These are phyloP conservation scores for Brachionus manjavacas DNA, from an alignment of 1,140 invertebrate genomes.

Conservation along the genomic window DNA sequence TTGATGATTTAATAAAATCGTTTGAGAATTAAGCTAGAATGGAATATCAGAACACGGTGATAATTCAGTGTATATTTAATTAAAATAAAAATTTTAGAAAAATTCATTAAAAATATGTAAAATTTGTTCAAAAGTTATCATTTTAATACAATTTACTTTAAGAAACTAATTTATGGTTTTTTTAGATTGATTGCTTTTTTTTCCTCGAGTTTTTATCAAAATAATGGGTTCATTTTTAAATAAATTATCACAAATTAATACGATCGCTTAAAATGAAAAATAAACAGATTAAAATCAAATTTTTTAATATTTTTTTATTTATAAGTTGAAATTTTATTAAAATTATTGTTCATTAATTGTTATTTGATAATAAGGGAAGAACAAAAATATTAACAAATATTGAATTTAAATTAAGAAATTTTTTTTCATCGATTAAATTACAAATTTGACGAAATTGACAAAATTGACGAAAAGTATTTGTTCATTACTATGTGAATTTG, in stretches of 20 bases:
- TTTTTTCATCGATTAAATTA: no score
- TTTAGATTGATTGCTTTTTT: neutral
- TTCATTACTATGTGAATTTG: no score
- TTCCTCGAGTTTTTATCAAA: neutral
- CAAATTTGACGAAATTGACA: no score
- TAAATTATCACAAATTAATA: neutral
- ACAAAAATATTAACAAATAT: no score
- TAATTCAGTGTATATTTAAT: neutral
- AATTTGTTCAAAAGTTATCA: neutral
- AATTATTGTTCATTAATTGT: no score
- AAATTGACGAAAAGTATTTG: no score
- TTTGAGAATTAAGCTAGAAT: neutral
- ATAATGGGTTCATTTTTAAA: neutral
- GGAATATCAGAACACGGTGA: neutral
- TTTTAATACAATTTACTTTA: neutral
- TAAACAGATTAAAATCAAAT: no score
- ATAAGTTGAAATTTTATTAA: no score
- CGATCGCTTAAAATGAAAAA: no score
- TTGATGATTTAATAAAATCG: constrained; percentile 62
- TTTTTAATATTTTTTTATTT: no score
- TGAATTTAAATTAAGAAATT: no score
- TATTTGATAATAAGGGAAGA: no score
- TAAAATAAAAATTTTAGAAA: neutral
- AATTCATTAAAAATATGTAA: neutral
- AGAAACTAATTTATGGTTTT: neutral